phyloP scores from a whole-genome alignment of 2,113 vertebrate species.

The Dunckerocampus dactyliophorus region DNA sequence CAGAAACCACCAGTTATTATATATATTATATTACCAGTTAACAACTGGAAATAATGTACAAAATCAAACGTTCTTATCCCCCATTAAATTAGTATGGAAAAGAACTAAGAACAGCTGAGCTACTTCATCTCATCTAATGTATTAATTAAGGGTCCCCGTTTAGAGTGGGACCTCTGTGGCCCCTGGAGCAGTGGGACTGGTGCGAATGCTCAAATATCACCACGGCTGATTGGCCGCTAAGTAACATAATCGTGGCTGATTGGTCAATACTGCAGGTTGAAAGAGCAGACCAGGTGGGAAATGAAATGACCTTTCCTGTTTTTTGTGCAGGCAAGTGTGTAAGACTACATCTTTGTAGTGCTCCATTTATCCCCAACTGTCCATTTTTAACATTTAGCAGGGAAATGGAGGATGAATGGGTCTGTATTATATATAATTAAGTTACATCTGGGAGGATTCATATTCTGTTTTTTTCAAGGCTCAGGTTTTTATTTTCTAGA shows the following conservation, averaged over 20 bases:
- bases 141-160: slow-evolving; percentile 72
- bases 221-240: slow-evolving; percentile 52
- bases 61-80: slow-evolving; percentile 8
- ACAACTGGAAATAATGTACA: too few species aligned
- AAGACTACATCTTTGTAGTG: background rate
- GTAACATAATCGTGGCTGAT: slow-evolving; percentile 66
- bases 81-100: slow-evolving; percentile 67
- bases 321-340: slow-evolving; percentile 7
- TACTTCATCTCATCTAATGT: slow-evolving; percentile 64
- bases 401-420: too few species aligned
- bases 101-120: slow-evolving; percentile 50
- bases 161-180: slow-evolving; percentile 57
- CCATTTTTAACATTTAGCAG: background rate
- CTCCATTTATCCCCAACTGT: too few species aligned
- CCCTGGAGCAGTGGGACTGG: slow-evolving; percentile 59
- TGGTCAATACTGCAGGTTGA: slow-evolving; percentile 59
- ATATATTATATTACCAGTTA: too few species aligned
- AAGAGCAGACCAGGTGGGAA: slow-evolving; percentile 29
- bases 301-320: slow-evolving; percentile 21
- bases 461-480: too few species aligned
- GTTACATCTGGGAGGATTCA: too few species aligned
- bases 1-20: too few species aligned
- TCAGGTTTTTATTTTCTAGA: too few species aligned
- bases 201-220: slow-evolving; percentile 69
- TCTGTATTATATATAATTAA: too few species aligned